Conservation (phyloP, 64 coral and sea anemone species). For the Montipora foliosa region DNA sequence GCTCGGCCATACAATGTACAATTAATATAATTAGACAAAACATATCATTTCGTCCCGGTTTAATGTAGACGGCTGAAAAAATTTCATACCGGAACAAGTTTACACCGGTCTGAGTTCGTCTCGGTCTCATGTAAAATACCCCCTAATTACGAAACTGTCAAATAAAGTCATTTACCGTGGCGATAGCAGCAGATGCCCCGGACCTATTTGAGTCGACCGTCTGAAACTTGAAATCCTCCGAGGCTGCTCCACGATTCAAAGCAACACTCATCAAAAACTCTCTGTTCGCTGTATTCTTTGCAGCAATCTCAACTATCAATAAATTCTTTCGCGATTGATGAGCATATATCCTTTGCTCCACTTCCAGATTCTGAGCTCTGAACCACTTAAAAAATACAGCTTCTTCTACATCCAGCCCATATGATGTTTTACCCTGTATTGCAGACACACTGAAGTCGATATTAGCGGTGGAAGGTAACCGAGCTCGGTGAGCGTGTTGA, state of each 20-base stretch:
- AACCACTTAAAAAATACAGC: conserved; percentile 73
- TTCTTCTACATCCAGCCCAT: conserved; percentile 61
- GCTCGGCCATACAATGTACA: no score
- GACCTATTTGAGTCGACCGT: conserved; percentile 28
- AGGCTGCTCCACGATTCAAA: conserved; percentile 32
- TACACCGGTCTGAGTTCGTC: no score
- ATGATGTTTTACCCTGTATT: conserved; percentile 51
- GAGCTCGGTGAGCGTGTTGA: conserved; percentile 65
- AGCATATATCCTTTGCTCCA: conserved; percentile 73
- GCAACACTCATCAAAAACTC: conserved; percentile 26
- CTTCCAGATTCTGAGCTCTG: background rate
- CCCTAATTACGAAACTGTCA: background rate
- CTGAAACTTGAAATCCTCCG: conserved; percentile 57
- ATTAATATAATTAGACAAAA: no score
- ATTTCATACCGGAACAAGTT: no score
- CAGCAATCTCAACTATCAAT: conserved; percentile 60
- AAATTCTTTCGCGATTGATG: conserved; percentile 65
- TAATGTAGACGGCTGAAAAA: no score
- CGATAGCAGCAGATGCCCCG: conserved; percentile 41
- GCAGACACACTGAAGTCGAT: conserved; percentile 44
- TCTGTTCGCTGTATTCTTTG: conserved; percentile 6
- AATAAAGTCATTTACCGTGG: conserved; percentile 5
- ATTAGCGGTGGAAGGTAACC: conserved; percentile 48
- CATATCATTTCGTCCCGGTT: no score
- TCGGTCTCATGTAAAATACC: no score